Percentiles rank a stretch among this genome's conserved stretches.
phyloP scores from a whole-genome alignment of 2,113 vertebrate genomes.

The Phoenicopterus ruber region DNA sequence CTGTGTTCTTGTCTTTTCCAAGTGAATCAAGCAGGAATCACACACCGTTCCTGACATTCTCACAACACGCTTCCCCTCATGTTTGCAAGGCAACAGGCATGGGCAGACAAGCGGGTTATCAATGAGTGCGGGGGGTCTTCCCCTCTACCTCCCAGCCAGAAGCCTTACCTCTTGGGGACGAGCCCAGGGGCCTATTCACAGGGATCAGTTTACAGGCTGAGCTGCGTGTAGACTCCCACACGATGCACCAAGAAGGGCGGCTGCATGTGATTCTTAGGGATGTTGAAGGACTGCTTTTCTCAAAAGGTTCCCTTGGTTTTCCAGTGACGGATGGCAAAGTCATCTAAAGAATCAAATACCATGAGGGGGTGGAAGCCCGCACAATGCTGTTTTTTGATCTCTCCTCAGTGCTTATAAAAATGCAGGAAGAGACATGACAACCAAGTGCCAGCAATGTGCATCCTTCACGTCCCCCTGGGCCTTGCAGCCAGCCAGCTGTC shows the following conservation, averaged over 20 bases:
- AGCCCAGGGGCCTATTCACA: background rate
- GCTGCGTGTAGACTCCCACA: background rate
- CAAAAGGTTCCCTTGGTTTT: background rate
- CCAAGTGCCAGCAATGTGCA: background rate
- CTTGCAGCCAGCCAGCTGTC: background rate
- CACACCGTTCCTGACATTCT: accelerated
- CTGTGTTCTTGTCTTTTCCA: background rate
- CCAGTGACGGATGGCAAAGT: background rate
- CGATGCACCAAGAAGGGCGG: background rate
- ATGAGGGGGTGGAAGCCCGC: background rate
- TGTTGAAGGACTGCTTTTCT: background rate
- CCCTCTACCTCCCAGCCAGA: background rate
- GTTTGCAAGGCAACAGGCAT: background rate
- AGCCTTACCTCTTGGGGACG: accelerated
- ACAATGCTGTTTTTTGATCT: background rate
- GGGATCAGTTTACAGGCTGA: background rate
- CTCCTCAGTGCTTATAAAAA: background rate
- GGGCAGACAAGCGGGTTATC: background rate
- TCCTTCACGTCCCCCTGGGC: background rate
- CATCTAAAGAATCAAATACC: background rate
- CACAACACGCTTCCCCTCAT: accelerated
- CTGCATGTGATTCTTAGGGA: background rate
- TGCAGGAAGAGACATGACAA: background rate
- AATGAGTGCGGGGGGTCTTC: background rate
- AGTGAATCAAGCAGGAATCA: background rate